Percentiles rank a stretch among this genome's conserved stretches.
phyloP scores from a whole-genome alignment of 2,113 vertebrate genomes.

The Accipiter virgatus region DNA sequence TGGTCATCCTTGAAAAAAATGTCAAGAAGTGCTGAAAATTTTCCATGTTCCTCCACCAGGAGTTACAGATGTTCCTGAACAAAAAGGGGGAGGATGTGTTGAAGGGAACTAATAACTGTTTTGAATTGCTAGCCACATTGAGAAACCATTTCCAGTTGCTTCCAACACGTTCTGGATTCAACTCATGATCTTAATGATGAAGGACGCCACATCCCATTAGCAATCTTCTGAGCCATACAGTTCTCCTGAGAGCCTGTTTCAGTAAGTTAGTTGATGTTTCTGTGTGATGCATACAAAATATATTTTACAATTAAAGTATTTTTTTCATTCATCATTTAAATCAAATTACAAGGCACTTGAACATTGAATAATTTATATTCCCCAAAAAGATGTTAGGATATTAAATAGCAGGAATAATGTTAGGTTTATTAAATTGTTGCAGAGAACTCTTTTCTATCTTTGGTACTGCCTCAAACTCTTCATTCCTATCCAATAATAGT shows the following conservation, averaged over 20 bases:
- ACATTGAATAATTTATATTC: constrained; percentile 58
- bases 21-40: not conserved
- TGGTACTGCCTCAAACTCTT: not conserved
- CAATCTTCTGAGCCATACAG: constrained; percentile 15
- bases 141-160: not conserved
- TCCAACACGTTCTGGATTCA: constrained; percentile 4
- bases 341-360: constrained; percentile 30
- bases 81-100: not conserved
- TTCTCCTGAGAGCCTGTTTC: constrained; percentile 36
- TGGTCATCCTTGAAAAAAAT: not conserved
- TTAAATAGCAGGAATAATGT: constrained; percentile 39
- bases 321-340: constrained; percentile 31
- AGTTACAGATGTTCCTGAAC: not conserved
- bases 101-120: not conserved
- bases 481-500: not conserved
- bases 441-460: not conserved
- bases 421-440: constrained; percentile 31
- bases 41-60: not conserved
- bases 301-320: constrained; percentile 36
- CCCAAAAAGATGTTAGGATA: constrained; percentile 35
- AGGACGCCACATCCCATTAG: constrained; percentile 19
- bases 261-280: not conserved
- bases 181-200: not conserved
- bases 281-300: constrained; percentile 28
- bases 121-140: not conserved